Evolutionary conservation across 1,140 invertebrate species (phyloP).

Genomic region (Drosophila neocordata): DNA sequence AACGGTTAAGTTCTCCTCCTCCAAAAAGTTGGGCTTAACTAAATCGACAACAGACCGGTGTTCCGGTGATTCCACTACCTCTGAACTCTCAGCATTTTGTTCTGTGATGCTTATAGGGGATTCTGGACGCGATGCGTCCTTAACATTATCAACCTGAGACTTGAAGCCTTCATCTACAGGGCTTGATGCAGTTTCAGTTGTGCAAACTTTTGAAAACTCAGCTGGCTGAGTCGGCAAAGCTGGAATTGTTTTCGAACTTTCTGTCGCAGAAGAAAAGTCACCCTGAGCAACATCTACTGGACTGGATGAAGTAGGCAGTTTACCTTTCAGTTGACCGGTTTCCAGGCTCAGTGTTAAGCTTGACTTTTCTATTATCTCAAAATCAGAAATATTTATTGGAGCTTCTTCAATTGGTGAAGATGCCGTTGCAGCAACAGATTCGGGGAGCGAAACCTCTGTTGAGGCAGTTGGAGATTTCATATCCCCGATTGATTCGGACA

Average conservation of each 20-base stretch:
- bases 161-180: constrained; percentile 25
- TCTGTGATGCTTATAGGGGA: constrained; percentile 17
- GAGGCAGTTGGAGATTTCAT: constrained; percentile 40
- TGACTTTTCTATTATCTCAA: constrained; percentile 1
- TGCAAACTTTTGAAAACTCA: too few relatives aligned
- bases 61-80: too few relatives aligned
- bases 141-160: constrained; percentile 9
- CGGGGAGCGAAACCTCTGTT: constrained; percentile 38
- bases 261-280: too few relatives aligned
- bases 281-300: background rate
- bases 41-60: too few relatives aligned
- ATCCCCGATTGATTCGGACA: constrained; percentile 43
- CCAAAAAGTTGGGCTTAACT: too few relatives aligned
- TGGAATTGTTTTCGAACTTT: too few relatives aligned
- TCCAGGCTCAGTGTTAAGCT: background rate
- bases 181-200: constrained; percentile 28
- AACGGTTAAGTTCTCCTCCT: too few relatives aligned
- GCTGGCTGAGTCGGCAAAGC: too few relatives aligned
- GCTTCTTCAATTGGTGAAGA: constrained; percentile 1
- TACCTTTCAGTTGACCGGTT: background rate
- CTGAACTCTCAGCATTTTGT: constrained; percentile 2
- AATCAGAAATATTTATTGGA: background rate
- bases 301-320: background rate
- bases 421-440: constrained; percentile 26
- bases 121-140: constrained; percentile 32